Base-by-base conservation (phyloP, 2,797 vertebrate species). In the Bovichtus diacanthus region DNA sequence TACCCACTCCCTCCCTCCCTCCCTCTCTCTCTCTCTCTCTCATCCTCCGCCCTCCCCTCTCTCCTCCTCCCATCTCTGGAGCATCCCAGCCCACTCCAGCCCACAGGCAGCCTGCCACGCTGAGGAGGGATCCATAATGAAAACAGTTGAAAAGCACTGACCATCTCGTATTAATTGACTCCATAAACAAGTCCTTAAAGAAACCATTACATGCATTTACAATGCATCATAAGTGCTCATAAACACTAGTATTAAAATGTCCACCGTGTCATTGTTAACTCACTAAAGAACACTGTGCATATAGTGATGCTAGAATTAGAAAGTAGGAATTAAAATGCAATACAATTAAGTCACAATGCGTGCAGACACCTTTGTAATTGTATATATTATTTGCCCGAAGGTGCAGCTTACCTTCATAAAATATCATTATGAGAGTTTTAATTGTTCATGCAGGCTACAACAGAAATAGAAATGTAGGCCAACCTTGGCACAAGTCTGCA, bases 51-150 rank as follows among this genome's bases (percentile, higher is more conserved):
- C 36, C 65, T 16, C 41, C 80, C 5, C 46, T 9, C 29, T 21
- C 27, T 4, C 41, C 1, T 46, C 46, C 51, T 50, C 80, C 78
- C 65, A 51, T 87, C 72, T 81, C 44, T 41, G 73, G 70, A 90
- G 78, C 87, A 82, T 90, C 88, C 80, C 78, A 87, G 60, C 80
- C 76, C 81, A 70, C 80, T 87, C 81, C 54, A 60, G 43, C 59
- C 66, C 76, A 44, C 44, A 44, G 38, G 21, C 47, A 70, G 60
- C 21, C 62, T 47, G 79, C 64, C 76, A 43, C 69, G 67, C 75
- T 8, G 70, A 63, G 70, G 55, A 71, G 4, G 58, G 58, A 67
- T 68, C 59, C 56, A 19, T 9, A 10, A 71, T 60, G 75, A 43
- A 55, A 67, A 41, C 39, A 13, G 34, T 18, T 47, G 39, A 38